Evolutionary conservation across 1,140 invertebrate species (phyloP), one percentile per base, ranked within the genome.

Genomic region (Medauroidea extradentata): DNA sequence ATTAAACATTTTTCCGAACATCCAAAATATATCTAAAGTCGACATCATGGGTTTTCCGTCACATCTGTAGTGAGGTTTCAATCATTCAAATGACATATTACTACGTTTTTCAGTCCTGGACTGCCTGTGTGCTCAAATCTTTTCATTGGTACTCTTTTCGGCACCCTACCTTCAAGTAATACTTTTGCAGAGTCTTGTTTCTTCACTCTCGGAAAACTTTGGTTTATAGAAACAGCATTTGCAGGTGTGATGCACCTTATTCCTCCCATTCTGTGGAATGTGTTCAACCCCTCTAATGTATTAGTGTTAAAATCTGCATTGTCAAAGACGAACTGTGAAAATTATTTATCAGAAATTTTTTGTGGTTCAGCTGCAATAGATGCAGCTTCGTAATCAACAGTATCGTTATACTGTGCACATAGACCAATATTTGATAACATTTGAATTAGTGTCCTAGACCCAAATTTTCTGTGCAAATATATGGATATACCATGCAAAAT

Each of bases 251-350:
- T 34, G 29, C 29, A 34, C 29, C 11, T 34, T 34, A 34, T 34
- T 34, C 29, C 29, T 34, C 29, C 29, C 29, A 34, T 4, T 34
- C 29, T 34, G 56, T 71, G 69, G 50, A 71, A 67, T 42, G 69
- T 68, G 42, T 63, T 61, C 18, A 50, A 25, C 16, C 66, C 66
- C 56, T 68, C 65, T 29, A 70, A 25, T 38, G 67, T 70, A 27
- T 58, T 43, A 7, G 49, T 54, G 57, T 70, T 69, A 48, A 63
- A 56, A 60, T 70, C 66, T 19, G 68, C 67, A 50, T 69, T 69
- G 44, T 70, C 67, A 43, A 65, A 68, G 46, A 66, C 59, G 54
- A 70, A 70, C 60, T 68, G 67, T 50, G 48, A 60, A 54, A 65
- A 67, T 50, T 59, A 52, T n/a, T 59, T 18, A 19, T 48, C 23